Conservation (phyloP, 2,888 invertebrate species). For the Punctoribates punctum region DNA sequence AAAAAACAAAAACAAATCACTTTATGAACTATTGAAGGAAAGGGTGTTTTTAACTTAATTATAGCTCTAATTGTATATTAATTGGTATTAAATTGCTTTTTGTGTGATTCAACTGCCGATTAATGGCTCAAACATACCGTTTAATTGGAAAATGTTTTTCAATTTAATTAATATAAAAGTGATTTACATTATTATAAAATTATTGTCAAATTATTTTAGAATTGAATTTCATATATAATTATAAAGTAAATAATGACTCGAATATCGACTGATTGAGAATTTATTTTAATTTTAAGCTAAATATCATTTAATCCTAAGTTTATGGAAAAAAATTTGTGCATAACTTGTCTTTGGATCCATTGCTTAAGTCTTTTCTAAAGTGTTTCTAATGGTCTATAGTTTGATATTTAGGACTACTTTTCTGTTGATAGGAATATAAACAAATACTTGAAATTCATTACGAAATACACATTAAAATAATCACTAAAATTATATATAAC, state of each 20-base stretch:
- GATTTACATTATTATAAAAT: slow-evolving; percentile 32
- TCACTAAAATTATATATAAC: neutral
- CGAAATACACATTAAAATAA: no score
- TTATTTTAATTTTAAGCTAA: no score
- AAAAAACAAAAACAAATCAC: neutral
- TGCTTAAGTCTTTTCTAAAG: no score
- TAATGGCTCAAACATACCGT: slow-evolving; percentile 27
- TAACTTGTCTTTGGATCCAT: no score
- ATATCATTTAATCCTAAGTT: no score
- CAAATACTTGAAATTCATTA: no score
- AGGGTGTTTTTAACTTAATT: slow-evolving; percentile 33
- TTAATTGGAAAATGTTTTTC: slow-evolving; percentile 1
- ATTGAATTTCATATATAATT: slow-evolving; percentile 10
- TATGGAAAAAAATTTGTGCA: no score
- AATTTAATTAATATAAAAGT: slow-evolving; percentile 27
- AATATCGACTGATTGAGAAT: neutral
- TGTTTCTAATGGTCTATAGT: no score
- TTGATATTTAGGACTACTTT: no score
- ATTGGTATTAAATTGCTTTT: slow-evolving; percentile 37
- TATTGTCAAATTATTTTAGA: slow-evolving; percentile 24
- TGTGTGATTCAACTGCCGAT: slow-evolving; percentile 36
- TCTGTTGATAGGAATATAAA: no score
- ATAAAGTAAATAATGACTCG: neutral
- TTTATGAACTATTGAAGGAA: slow-evolving; percentile 33
- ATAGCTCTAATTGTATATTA: slow-evolving; percentile 26